Conservation (phyloP, 2,888 invertebrate species). For the Aromia moschata region DNA sequence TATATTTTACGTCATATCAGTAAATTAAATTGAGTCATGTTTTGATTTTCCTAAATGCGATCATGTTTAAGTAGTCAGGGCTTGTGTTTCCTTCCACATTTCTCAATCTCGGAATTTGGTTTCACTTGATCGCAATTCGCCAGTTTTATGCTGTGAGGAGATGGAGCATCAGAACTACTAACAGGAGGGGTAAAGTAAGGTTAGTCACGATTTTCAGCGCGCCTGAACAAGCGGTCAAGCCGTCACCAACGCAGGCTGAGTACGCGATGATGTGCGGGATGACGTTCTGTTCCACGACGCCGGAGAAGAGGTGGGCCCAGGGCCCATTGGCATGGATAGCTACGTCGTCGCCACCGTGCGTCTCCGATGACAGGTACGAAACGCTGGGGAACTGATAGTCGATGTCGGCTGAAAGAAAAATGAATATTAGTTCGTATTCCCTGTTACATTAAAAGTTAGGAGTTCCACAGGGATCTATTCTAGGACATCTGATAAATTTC, state of each 20-base stretch:
- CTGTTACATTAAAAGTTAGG: too few relatives aligned
- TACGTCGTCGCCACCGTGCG: constrained; percentile 84
- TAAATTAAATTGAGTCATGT: too few relatives aligned
- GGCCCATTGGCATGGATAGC: constrained; percentile 80
- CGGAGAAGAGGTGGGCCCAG: constrained; percentile 82
- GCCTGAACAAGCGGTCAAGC: neutral
- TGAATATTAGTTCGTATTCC: too few relatives aligned
- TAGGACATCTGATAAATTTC: too few relatives aligned
- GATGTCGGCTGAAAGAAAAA: constrained; percentile 62
- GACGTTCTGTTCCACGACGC: constrained; percentile 80
- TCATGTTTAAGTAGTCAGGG: too few relatives aligned
- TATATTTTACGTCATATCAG: too few relatives aligned
- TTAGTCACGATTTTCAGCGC: neutral
- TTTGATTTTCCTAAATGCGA: too few relatives aligned
- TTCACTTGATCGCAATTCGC: too few relatives aligned
- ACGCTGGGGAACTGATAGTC: constrained; percentile 70
- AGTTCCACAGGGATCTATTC: too few relatives aligned
- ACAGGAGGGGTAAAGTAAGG: neutral
- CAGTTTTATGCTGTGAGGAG: neutral
- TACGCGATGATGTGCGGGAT: constrained; percentile 81
- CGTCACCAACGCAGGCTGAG: constrained; percentile 76
- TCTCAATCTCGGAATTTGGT: too few relatives aligned
- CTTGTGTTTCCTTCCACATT: too few relatives aligned
- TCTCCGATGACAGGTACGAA: constrained; percentile 71
- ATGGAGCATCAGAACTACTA: neutral